Base-by-base conservation (phyloP, 2,888 invertebrate species). In the Cataglyphis livida region DNA sequence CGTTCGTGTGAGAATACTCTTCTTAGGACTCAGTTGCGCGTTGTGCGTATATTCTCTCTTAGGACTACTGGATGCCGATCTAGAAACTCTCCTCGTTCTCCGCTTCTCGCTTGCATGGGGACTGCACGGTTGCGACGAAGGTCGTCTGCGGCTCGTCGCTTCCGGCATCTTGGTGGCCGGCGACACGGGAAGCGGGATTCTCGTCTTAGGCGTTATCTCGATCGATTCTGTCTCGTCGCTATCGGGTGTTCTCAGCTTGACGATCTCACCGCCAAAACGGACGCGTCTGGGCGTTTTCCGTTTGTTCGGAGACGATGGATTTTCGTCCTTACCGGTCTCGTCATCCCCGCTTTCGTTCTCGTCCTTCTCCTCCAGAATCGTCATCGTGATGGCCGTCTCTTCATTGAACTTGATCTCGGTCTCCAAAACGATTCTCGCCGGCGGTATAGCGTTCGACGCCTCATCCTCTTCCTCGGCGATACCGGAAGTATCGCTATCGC, bases 181-280 rank as follows among this genome's bases (percentile, higher is more conserved):
- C 1, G 92, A 91, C 15, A 95, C 94, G 0, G 95, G 95, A 25
- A 96, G 90, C 0, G 96, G 96, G 82, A 96, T 96, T 86, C 91
- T 92, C 0, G 94, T 93, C 15, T 91, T 91, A 12, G 89, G 83
- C 1, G 87, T 70, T 54, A 79, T 85, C 3, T 88, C 89, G 4
- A 82, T 59, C 25, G 90, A 89, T 32, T 96, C 95, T 41, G 96
- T 95, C 76, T 96, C 96, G 92, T 98, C 98, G 93, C 97, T 98
- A 89, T 98, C 98, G 0, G 98, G 98, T 18, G 98, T 98, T 85
- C 98, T 95, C 94, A 98, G 96, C 95, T 98, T 98, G 4, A 98
- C 97, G 86, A 97, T 96, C 95, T 98, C 98, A n/a, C 98, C 98
- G 5, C 98, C 98, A 90, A 98, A 98, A 70, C 97, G 96, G 10